A percentile compares a stretch with the other conserved stretches of the same genome.
Evolutionary conservation across 2,797 vertebrate species (phyloP).

Genomic region (Sparidentex hasta): DNA sequence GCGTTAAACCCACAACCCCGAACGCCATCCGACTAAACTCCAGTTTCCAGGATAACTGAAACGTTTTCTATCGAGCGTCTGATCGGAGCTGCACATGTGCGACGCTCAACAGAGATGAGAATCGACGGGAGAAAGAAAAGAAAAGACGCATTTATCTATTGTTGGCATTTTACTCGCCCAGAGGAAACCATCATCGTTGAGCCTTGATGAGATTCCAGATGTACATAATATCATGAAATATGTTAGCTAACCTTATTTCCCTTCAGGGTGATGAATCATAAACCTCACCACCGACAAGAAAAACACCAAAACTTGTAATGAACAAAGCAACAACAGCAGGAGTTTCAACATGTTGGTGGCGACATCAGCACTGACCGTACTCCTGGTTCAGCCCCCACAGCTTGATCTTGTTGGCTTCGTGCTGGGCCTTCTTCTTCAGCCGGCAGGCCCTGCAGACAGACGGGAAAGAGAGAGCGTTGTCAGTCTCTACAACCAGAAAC

Average conservation of each 20-base stretch:
- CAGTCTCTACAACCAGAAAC: slow-evolving; percentile 25
- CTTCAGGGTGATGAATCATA: not conserved
- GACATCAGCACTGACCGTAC: slow-evolving; percentile 77
- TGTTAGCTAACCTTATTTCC: not conserved
- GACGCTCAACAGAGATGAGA: no score
- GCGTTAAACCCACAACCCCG: not conserved
- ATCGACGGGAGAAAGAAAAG: no score
- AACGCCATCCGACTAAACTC: no score
- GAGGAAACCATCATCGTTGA: no score
- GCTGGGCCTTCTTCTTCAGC: slow-evolving; percentile 87
- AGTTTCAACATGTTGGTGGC: not conserved
- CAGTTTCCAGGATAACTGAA: no score
- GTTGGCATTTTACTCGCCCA: no score
- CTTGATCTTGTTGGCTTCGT: slow-evolving; percentile 88
- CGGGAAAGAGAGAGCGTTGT: slow-evolving; percentile 5
- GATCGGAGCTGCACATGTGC: no score
- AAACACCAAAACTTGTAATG: no score
- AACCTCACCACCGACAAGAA: not conserved
- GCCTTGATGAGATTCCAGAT: no score
- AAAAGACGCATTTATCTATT: no score
- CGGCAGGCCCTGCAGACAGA: slow-evolving; percentile 79
- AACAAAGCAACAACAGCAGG: not conserved
- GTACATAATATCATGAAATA: not conserved
- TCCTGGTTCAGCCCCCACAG: slow-evolving; percentile 87
- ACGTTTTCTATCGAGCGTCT: no score